Conservation (phyloP, 2,113 vertebrate species). For the Entomyzon cyanotis region DNA sequence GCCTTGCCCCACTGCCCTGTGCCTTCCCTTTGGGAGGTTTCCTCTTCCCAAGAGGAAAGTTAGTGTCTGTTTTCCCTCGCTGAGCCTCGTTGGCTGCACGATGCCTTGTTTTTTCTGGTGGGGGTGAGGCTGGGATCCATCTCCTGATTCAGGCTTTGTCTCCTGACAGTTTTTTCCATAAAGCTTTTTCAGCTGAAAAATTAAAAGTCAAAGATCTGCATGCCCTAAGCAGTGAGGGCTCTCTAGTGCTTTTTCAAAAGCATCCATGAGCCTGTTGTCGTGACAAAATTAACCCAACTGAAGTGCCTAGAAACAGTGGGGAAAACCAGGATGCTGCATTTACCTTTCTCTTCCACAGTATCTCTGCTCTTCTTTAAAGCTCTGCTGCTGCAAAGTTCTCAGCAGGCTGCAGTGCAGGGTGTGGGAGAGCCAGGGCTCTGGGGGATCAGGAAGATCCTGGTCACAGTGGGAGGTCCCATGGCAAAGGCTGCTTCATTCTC, state of each 20-base stretch:
- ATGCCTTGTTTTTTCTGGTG: not conserved
- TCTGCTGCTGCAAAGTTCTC: not conserved
- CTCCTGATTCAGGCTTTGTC: not conserved
- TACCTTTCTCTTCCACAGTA: not conserved
- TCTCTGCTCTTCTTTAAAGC: not conserved
- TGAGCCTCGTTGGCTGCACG: not conserved
- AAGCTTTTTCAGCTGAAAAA: not conserved
- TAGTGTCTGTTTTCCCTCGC: not conserved
- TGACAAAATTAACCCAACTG: not conserved
- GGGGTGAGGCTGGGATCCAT: not conserved
- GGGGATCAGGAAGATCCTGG: not conserved
- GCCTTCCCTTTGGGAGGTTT: not conserved
- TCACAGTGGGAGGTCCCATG: accelerated
- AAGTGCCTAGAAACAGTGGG: not conserved
- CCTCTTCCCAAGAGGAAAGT: not conserved
- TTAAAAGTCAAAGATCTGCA: not conserved
- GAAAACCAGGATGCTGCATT: not conserved
- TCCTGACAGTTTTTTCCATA: not conserved
- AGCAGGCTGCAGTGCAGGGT: not conserved
- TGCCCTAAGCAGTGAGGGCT: not conserved
- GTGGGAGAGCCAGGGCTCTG: not conserved
- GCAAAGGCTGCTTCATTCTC: not conserved
- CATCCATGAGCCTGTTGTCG: slow-evolving; percentile 10
- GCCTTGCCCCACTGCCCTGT: not conserved
- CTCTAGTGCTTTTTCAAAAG: not conserved